Conservation (phyloP, 2,797 vertebrate genomes). For the Glossophaga mutica region DNA sequence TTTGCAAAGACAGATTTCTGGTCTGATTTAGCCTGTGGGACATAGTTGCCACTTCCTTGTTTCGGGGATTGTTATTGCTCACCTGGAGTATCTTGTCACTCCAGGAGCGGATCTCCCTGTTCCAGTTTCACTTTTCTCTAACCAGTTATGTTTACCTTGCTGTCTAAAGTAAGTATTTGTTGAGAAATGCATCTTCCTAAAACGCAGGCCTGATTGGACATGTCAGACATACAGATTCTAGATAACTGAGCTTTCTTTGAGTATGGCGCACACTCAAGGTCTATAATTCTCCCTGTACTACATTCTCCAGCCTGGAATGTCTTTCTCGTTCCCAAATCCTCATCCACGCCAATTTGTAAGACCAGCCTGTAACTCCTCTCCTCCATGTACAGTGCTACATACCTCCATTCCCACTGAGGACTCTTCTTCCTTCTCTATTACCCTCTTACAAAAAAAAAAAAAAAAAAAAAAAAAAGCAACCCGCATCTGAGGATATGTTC, state of each 20-base stretch:
- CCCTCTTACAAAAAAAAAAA: background rate
- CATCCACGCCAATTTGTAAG: background rate
- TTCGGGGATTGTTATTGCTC: background rate
- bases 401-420: background rate
- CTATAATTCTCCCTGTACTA: background rate
- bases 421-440: background rate
- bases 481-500: too few species aligned
- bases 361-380: background rate
- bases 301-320: background rate
- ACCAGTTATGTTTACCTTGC: background rate
- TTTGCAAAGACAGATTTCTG: background rate
- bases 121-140: background rate
- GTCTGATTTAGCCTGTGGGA: background rate
- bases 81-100: background rate
- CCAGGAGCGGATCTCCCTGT: background rate
- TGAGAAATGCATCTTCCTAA: background rate
- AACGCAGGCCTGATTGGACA: background rate
- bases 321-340: background rate
- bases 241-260: background rate
- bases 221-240: background rate
- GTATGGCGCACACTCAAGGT: background rate
- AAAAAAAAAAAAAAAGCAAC: too few species aligned
- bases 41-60: background rate
- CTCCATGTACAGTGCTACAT: background rate
- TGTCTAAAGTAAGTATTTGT: background rate